A percentile compares a stretch with the other conserved stretches of the same genome.
Evolutionary conservation across 2,797 vertebrate genomes (phyloP).

Genomic region (Diglossa cyanea): DNA sequence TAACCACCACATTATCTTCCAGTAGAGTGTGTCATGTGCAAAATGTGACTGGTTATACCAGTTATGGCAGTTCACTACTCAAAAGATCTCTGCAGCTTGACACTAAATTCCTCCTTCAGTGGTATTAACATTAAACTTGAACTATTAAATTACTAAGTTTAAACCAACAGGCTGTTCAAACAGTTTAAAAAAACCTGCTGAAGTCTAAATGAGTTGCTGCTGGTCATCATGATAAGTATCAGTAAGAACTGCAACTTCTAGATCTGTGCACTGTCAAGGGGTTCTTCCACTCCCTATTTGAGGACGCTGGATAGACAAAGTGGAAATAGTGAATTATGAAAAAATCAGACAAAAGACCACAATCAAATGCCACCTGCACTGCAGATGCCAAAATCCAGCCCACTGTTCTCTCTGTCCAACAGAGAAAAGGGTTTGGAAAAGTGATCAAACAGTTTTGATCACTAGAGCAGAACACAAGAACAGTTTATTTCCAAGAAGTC

Average conservation of each 20-base stretch:
- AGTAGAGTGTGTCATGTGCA: background rate
- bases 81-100: background rate
- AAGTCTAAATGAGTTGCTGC: background rate
- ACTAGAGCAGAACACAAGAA: background rate
- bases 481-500: background rate
- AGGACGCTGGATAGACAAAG: background rate
- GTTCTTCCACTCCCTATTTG: background rate
- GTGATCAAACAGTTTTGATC: background rate
- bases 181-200: background rate
- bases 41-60: constrained; percentile 5
- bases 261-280: background rate
- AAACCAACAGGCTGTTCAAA: background rate
- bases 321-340: background rate
- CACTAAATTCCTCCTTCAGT: background rate
- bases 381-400: background rate
- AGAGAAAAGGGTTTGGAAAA: background rate
- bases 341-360: background rate
- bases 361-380: background rate
- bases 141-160: background rate
- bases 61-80: background rate
- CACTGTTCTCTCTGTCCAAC: background rate
- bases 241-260: background rate
- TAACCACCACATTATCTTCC: background rate
- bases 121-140: background rate
- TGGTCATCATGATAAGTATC: background rate